Percentiles rank a stretch among this genome's conserved stretches.
Conservation (phyloP, 2,888 invertebrate genomes). For the Macrostomum cliftonense region DNA sequence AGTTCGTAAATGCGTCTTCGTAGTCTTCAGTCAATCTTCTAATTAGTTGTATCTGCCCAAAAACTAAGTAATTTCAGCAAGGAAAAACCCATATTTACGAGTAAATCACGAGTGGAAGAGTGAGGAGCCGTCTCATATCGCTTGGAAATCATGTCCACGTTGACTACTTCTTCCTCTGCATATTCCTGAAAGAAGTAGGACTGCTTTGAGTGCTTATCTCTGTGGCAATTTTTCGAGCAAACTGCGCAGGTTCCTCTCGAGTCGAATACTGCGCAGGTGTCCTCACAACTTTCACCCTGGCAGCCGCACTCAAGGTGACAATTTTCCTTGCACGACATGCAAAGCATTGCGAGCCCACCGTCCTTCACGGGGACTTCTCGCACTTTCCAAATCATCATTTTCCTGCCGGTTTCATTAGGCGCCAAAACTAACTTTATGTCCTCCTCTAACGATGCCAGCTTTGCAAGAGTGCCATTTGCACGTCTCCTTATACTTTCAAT, state of each 20-base stretch:
- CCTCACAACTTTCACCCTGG: neutral
- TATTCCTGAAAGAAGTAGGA: neutral
- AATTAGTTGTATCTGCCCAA: too few relatives aligned
- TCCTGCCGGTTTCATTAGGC: too few relatives aligned
- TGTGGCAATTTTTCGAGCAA: neutral
- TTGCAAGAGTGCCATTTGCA: too few relatives aligned
- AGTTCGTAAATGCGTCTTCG: neutral
- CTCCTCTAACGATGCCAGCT: too few relatives aligned
- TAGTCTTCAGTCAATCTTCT: too few relatives aligned
- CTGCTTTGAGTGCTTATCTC: neutral
- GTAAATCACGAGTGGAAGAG: neutral
- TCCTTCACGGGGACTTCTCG: neutral
- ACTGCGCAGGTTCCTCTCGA: neutral
- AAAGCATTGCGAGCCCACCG: neutral
- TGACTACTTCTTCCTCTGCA: neutral
- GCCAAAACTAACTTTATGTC: too few relatives aligned
- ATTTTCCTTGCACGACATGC: neutral
- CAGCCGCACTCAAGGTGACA: neutral
- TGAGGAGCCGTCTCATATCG: too few relatives aligned
- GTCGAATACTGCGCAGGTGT: neutral
- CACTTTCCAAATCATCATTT: too few relatives aligned
- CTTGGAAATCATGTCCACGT: neutral
- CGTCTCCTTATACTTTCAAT: too few relatives aligned
- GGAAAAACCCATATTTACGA: neutral
- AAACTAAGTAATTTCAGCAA: too few relatives aligned